These are phyloP conservation scores for Auanema freiburgensis DNA, from an alignment of 2,888 invertebrate species.

Conservation along the genomic window DNA sequence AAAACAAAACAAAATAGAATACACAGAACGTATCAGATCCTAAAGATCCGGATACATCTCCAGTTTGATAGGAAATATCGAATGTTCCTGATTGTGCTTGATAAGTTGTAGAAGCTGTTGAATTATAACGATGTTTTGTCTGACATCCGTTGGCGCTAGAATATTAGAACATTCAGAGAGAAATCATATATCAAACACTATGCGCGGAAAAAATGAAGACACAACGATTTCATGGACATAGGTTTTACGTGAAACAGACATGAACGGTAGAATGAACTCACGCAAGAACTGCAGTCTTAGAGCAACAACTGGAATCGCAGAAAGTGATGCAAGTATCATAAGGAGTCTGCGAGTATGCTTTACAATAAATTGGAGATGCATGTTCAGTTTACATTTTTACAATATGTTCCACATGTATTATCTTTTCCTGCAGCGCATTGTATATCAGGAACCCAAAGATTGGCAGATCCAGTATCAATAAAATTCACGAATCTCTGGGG, in stretches of 20 bases:
- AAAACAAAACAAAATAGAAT: background rate
- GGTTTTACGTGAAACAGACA: background rate
- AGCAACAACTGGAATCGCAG: constrained; percentile 37
- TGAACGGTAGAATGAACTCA: background rate
- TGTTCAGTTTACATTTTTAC: constrained; percentile 24
- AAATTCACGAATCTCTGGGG: constrained; percentile 48
- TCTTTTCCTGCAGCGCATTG: constrained; percentile 32
- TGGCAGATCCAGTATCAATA: constrained; percentile 49
- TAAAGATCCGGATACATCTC: constrained; percentile 53
- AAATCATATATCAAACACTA: background rate
- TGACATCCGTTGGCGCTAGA: constrained; percentile 32
- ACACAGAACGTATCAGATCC: constrained; percentile 50
- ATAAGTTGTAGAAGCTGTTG: constrained; percentile 36
- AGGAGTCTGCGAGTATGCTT: constrained; percentile 24
- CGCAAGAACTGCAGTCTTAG: constrained; percentile 13
- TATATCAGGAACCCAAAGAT: constrained; percentile 46
- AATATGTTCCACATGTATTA: constrained; percentile 30
- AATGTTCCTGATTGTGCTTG: constrained; percentile 30
- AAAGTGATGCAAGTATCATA: constrained; percentile 43
- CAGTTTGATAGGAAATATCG: constrained; percentile 52
- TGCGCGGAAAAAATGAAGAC: background rate
- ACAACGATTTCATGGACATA: background rate
- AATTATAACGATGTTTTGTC: constrained; percentile 44
- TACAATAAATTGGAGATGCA: background rate
- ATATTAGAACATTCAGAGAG: constrained; percentile 1